A percentile compares a stretch with the other conserved stretches of the same genome.
These are phyloP conservation scores for Gymnosoma rotundatum DNA, from an alignment of 2,888 invertebrate species.

Conservation along the genomic window DNA sequence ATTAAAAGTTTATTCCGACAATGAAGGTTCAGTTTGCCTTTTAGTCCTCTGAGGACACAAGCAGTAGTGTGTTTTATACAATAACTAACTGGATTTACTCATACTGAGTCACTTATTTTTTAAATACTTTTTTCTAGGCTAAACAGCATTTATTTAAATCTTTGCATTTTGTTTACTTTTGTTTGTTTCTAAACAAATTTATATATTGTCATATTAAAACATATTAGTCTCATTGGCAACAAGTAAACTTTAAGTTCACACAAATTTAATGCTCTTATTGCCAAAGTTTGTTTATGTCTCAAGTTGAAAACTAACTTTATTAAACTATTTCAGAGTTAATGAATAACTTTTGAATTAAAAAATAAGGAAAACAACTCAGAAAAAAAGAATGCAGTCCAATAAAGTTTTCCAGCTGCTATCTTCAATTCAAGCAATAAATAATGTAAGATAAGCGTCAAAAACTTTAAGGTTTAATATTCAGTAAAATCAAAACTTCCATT, in stretches of 20 bases:
- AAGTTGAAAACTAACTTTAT: background rate
- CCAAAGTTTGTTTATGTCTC: too few species aligned
- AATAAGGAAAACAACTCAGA: background rate
- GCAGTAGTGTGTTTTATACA: background rate
- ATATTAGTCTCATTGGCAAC: too few species aligned
- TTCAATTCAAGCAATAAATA: background rate
- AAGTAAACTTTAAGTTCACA: too few species aligned
- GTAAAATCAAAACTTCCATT: too few species aligned
- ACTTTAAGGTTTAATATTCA: too few species aligned
- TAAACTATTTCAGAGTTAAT: background rate
- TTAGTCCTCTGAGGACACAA: background rate
- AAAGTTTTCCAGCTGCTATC: background rate
- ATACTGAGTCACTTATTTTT: background rate
- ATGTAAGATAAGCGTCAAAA: background rate
- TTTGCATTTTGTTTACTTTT: background rate
- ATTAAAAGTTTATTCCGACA: constrained; percentile 36
- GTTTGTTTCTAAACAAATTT: too few species aligned
- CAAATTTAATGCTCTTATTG: too few species aligned
- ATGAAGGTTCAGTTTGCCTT: background rate
- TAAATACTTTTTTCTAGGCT: background rate
- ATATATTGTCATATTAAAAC: too few species aligned
- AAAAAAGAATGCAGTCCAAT: background rate
- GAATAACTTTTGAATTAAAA: background rate
- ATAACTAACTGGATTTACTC: background rate
- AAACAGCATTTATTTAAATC: too few species aligned